Base-by-base conservation (phyloP, 2,113 vertebrate species). In the Silurus meridionalis region DNA sequence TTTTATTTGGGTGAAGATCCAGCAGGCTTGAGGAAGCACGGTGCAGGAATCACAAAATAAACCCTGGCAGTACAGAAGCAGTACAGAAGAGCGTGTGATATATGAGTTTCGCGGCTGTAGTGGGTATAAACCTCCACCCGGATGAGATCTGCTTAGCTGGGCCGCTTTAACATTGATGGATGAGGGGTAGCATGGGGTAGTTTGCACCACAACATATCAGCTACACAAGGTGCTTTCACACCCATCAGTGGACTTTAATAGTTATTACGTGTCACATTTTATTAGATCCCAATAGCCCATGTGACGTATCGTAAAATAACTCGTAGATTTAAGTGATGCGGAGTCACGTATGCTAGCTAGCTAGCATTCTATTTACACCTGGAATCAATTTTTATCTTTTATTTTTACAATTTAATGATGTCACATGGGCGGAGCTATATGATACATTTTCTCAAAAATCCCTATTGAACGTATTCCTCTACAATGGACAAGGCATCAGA, bases 1-100 rank as follows among this genome's bases (percentile, higher is more conserved):
- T 91, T 91, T 84, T 86, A 91, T 90, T 90, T 83, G 84, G 89
- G 85, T 90, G 85, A 90, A 85, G 85, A 87, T 88, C 83, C 81
- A 88, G 71, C 80, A 83, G 88, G 82, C 80, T 88, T 61, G 81
- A 80, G 53, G 81, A 58, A 23, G 83, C 66, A 60, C 77, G 57
- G 89, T 28, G 52, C 64, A 37, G 74, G 85, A 71, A 88, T 81
- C 72, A 82, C 58, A 87, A 90, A 91, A 79, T 91, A 88, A 88
- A 77, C 55, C 53, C 63, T 89, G 91, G 86, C 89, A 84, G 79
- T 85, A 69, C 66, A 85, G 14, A 58, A 28, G 13, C 89, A 84
- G 79, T 85, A 69, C 66, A 85, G 14, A 58, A 28, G 13, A 28
- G 17, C 14, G 25, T 79, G 25, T 37, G 53, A 75, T 57, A 17